Base-by-base conservation (phyloP, 2,888 invertebrate genomes). In the Colletes collaris region DNA sequence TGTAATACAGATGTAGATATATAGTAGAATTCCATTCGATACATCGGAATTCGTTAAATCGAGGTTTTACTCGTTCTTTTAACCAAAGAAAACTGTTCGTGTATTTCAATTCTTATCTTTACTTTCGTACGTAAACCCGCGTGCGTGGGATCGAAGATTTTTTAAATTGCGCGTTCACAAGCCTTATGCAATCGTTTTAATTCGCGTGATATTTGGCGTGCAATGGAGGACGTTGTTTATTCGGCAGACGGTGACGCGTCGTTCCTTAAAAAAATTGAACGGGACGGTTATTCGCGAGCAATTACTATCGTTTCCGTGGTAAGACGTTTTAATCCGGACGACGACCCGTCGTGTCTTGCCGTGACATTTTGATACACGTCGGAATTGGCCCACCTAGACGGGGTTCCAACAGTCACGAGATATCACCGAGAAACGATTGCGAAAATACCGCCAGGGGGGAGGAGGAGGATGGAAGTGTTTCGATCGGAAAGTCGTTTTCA, bases 401-500 rank as follows among this genome's bases (percentile, higher is more conserved):
- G 80, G 77, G 19, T 58, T 50, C 63, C 56, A 55, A 73, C 58
- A 75, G 85, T 86, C 82, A 85, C 84, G 84, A 82, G 84, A 81
- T 71, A 67, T 10, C 50, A 59, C n/a, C 55, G n/a, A 7, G 52
- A 35, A 62, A 66, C 50, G 63, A 78, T 75, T 75, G 55, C 67
- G 62, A 70, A 53, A 55, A 59, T 46, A 60, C 55, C 16, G 53
- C 16, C 52, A 60, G 52, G 56, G 55, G 46, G 62, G 49, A 16
- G 67, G 64, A 59, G 67, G 59, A 74, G 50, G 58, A 73, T 63
- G 69, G 76, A 77, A 78, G 55, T 74, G 81, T 82, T 89, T 85
- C 88, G 85, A 83, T 86, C 84, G 69, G 60, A 19, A 85, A 86
- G 83, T 89, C 89, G 88, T 89, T 91, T 90, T 90, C 89, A 89